These are phyloP conservation scores for Euplexia lucipara DNA, from an alignment of 2,888 invertebrate species.

Conservation along the genomic window DNA sequence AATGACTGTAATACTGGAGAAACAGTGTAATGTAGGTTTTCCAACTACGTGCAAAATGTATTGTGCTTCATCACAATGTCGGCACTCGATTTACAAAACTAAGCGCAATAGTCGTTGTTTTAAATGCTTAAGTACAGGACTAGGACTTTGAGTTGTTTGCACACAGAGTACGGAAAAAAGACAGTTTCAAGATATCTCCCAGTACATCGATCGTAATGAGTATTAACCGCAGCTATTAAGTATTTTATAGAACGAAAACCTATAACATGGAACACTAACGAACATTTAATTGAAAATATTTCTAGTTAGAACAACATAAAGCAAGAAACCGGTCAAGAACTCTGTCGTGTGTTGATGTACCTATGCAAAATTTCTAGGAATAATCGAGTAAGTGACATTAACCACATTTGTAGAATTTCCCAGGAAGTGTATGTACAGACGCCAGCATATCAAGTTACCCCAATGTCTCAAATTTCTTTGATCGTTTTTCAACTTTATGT, in stretches of 20 bases:
- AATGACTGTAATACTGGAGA: slow-evolving; percentile 53
- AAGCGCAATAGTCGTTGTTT: slow-evolving; percentile 36
- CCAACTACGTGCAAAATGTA: slow-evolving; percentile 45
- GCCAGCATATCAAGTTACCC: no score
- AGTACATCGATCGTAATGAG: not conserved
- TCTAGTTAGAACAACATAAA: slow-evolving; percentile 4
- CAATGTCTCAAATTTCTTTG: no score
- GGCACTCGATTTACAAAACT: slow-evolving; percentile 39
- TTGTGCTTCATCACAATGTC: slow-evolving; percentile 40
- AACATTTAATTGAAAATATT: not conserved
- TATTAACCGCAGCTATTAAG: not conserved
- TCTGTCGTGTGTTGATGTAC: not conserved
- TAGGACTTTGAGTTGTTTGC: slow-evolving; percentile 1
- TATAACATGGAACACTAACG: not conserved
- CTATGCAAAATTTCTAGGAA: slow-evolving; percentile 25
- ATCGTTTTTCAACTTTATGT: no score
- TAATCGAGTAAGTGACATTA: slow-evolving; percentile 12
- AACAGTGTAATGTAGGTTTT: slow-evolving; percentile 43
- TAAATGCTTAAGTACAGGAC: slow-evolving; percentile 47
- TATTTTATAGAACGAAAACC: slow-evolving; percentile 4
- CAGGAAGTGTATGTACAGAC: not conserved
- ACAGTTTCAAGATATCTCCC: not conserved
- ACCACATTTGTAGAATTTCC: slow-evolving; percentile 14
- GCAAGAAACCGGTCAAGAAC: not conserved
- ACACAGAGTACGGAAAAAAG: slow-evolving; percentile 14